Conservation (phyloP, 2,113 vertebrate genomes). For the Seriola rivoliana region DNA sequence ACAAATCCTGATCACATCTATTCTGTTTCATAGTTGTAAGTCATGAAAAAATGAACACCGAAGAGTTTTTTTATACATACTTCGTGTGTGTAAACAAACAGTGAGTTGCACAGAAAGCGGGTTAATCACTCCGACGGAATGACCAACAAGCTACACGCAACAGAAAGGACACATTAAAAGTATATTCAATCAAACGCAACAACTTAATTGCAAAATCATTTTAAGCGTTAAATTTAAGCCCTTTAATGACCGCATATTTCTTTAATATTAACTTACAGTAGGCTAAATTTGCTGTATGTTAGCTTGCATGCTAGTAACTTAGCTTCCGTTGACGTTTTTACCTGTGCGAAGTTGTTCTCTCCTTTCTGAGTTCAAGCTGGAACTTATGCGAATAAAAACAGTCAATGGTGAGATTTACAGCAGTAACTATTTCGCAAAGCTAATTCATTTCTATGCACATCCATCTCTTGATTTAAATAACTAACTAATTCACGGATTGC, state of each 20-base stretch:
- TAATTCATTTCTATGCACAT: slow-evolving; percentile 25
- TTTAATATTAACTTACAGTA: slow-evolving; percentile 14
- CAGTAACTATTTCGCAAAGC: slow-evolving; percentile 11
- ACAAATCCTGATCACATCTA: too few relatives aligned
- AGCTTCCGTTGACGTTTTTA: slow-evolving; percentile 72
- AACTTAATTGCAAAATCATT: neutral
- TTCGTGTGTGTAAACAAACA: slow-evolving; percentile 64
- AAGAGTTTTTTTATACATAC: neutral
- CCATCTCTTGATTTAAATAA: slow-evolving; percentile 58
- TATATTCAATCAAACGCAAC: neutral
- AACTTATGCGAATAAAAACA: slow-evolving; percentile 34
- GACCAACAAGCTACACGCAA: neutral
- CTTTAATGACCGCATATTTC: neutral
- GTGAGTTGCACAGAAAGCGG: slow-evolving; percentile 39
- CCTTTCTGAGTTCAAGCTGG: slow-evolving; percentile 41
- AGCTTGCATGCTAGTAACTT: slow-evolving; percentile 75
- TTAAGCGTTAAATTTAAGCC: neutral
- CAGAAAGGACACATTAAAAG: neutral
- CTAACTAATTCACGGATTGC: slow-evolving; percentile 58
- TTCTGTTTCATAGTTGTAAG: neutral
- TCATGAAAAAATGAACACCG: neutral
- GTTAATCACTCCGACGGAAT: slow-evolving; percentile 38
- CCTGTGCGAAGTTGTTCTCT: slow-evolving; percentile 70
- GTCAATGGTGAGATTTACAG: slow-evolving; percentile 49
- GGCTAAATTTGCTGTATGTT: slow-evolving; percentile 44